Conservation (phyloP, 2,113 vertebrate species). For the Cynoglossus semilaevis region DNA sequence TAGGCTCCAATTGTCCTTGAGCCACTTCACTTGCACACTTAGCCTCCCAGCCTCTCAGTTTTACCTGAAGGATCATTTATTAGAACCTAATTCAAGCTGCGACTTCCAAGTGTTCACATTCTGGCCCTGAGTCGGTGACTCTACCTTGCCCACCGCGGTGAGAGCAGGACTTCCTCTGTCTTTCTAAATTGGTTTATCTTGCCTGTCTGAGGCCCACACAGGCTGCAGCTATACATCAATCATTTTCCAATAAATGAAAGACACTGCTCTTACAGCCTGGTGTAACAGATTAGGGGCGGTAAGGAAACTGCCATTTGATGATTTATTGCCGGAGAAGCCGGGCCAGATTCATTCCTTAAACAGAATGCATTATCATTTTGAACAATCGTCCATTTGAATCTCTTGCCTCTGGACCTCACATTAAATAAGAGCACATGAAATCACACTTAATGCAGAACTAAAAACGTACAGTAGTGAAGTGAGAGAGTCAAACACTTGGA, state of each 20-base stretch:
- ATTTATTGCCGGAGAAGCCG: slow-evolving; percentile 43
- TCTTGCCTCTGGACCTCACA: slow-evolving; percentile 53
- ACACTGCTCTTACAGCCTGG: slow-evolving; percentile 37
- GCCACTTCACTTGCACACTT: slow-evolving; percentile 49
- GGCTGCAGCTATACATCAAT: slow-evolving; percentile 43
- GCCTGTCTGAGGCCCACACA: slow-evolving; percentile 18
- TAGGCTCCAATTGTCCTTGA: slow-evolving; percentile 61
- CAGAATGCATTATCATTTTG: slow-evolving; percentile 42
- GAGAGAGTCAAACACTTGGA: slow-evolving; percentile 33
- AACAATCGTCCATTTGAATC: slow-evolving; percentile 55
- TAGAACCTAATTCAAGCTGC: slow-evolving; percentile 61
- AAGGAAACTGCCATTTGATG: slow-evolving; percentile 31
- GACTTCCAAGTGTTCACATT: slow-evolving; percentile 61
- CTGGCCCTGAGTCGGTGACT: slow-evolving; percentile 51
- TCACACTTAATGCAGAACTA: slow-evolving; percentile 49
- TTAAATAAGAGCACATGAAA: slow-evolving; percentile 41
- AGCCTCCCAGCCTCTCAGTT: slow-evolving; percentile 39
- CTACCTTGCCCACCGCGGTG: slow-evolving; percentile 55
- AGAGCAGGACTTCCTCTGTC: slow-evolving; percentile 46
- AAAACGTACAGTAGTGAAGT: slow-evolving; percentile 32
- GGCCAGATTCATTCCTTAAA: slow-evolving; percentile 47
- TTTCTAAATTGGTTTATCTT: slow-evolving; percentile 57
- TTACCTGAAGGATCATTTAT: slow-evolving; percentile 69
- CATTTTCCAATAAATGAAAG: slow-evolving; percentile 41
- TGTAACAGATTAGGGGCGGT: slow-evolving; percentile 25